Evolutionary conservation across 1,140 invertebrate genomes (phyloP), one percentile per base, ranked within the genome.

Genomic region (Dendroctonus ponderosae): DNA sequence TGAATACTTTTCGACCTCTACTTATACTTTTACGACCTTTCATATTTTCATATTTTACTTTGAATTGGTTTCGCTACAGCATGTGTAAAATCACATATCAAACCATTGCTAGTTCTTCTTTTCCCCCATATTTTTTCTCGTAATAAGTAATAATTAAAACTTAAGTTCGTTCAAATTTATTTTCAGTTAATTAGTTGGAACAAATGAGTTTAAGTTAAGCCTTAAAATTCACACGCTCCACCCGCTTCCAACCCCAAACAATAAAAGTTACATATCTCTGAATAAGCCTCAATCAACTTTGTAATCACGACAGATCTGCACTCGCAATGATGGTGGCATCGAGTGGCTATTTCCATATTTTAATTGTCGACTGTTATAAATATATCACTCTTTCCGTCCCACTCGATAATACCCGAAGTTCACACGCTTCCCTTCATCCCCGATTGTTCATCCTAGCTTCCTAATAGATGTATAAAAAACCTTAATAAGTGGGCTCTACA

Each of bases 401-500:
- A 71, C 73, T 72, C 67, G 66, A 71, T 67, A 68, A 68, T 62
- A 49, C 14, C 54, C 12, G 43, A 50, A 56, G 66, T 75, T 75
- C 73, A 75, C 73, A 75, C 73, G 73, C 70, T 74, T 69, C 62
- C 58, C 56, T 61, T 63, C 68, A 71, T 67, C 49, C 49, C 68
- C 71, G 66, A 74, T 71, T 74, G 72, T 71, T 62, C 62, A 49
- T 26, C 26, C 15, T 51, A 26, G 52, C 62, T 50, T 52, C 40
- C 62, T 66, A 66, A 66, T 70, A 63, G 56, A 57, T 57, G 44
- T 65, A 54, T 58, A 68, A 69, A 75, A 73, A 73, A 70, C 70
- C 53, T 69, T 75, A 75, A 75, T 75, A 72, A 73, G 72, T 67
- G 67, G 54, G 53, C 41, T 26, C 1, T 38, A 46, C 62, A 63